Evolutionary conservation across 2,113 vertebrate species (phyloP), one percentile per base, ranked within the genome.

Genomic region (Saguinus midas): DNA sequence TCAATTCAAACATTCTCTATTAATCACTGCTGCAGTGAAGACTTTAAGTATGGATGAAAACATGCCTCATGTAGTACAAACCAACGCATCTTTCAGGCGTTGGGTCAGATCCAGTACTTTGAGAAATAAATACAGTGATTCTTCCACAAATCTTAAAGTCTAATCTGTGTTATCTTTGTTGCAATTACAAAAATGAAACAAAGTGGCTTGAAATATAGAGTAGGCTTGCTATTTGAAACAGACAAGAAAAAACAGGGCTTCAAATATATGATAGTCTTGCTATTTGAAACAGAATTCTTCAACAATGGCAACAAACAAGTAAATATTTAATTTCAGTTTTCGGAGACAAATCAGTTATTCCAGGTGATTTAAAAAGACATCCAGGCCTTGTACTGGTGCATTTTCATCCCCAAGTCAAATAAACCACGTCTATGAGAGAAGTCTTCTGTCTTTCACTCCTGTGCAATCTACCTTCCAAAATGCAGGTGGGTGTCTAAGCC

Each of bases 401-500:
- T 52, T 11, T 27, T 20, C 27, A 1, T 7, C 43, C 66, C 20
- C 11, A 25, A 11, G 20, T 80, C 50, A 11, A 8, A 8, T 5
- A n/a, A 37, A 5, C 70, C 48, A 2, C 0, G 0, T 3, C 0
- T 0, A 1, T 0, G 13, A n/a, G n/a, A 18, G 35, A 17, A 12
- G 3, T 1, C 8, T 27, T 50, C 14, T 0, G 0, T 23, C 27
- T 48, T 12, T 25, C 0, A 0, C 23, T 3, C 6, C 1, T 27
- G 76, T 27, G 40, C 29, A 5, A 0, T 21, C 43, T 11, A 3
- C 43, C 43, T 72, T 85, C 72, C 76, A 27, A 37, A 58, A 16
- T 0, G 37, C 37, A 8, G 20, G 1, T 6, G 70, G 35, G 1
- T 5, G 43, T 25, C 29, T 0, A 8, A 18, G 48, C 48, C 37